Evolutionary conservation across 2,113 vertebrate species (phyloP), one percentile per base, ranked within the genome.

Genomic region (Neofelis nebulosa): DNA sequence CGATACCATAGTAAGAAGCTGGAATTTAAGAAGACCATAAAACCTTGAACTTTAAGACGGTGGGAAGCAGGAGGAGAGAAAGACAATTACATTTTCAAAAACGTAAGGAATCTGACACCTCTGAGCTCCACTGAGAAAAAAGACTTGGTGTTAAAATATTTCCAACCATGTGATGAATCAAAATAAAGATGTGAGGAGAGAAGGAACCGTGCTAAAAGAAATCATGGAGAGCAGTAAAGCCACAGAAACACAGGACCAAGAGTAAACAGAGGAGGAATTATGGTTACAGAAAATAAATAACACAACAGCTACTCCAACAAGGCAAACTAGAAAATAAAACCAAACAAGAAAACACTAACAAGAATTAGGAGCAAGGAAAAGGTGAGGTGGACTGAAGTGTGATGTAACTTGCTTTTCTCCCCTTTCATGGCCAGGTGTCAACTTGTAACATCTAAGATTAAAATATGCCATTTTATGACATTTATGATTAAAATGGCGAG

Each of bases 41-140:
- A 93, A 50, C 8, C 41, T 71, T 71, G 85, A 63, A 74, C 27
- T 84, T 12, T 12, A 36, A 89, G 27, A 69, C 4, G 14, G 7
- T 13, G 45, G 61, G 41, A 48, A 73, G 50, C 25, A 16, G 14
- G 41, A 78, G 41, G 33, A 76, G 8, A 80, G 68, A 71, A 74
- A 96, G 25, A 65, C 87, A 79, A 50, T 41, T 65, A 74, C 52
- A 21, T 61, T 91, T 79, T 69, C 71, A 82, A 92, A 93, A 86
- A 73, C 31, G 12, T 38, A 95, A 81, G 41, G 45, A 61, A 83
- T 55, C 68, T 52, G 50, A 87, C 31, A 95, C 25, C 61, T 69
- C 55, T 3, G 50, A 87, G 31, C 13, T 55, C 29, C 79, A 65
- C 78, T n/a, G 36, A 52, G n/a, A 79, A 78, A 48, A 91, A 36